Base-by-base conservation (phyloP, 2,797 vertebrate genomes). In the Arnoldichthys spilopterus region DNA sequence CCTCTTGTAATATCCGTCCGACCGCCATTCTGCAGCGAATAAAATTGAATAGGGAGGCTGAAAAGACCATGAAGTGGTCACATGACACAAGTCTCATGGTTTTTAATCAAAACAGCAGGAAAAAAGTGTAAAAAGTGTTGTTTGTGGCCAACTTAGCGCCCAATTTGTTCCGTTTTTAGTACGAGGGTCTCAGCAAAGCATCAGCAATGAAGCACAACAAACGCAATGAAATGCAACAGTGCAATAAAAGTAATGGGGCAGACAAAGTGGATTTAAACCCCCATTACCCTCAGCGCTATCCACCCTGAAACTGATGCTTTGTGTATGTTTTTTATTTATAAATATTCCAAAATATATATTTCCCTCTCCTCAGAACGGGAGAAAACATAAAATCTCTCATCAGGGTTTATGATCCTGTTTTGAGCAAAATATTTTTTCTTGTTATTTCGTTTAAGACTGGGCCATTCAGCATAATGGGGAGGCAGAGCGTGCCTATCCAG, bases 1-100 rank as follows among this genome's bases (percentile, higher is more conserved):
- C 87, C 83, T 87, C 69, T 91, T 90, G 88, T 90, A 91, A 92
- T 90, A 91, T 91, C 88, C 86, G 69, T 86, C 88, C 79, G 28
- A 83, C 87, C 91, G 89, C 78, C 88, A 90, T 86, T 84, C 87
- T 49, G 79, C 26, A 82, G 47, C 74, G 64, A 63, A 88, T 8
- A 20, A 82, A 80, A 85, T 74, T 49, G 78, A 75, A 45, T 59
- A n/a, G 56, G 32, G 54, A 68, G 30, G n/a, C 71, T 68, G 56
- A 28, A 79, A 74, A 74, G 78, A 62, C 34, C 61, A 75, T 49
- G 54, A 4, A 47, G 71, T 45, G 49, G 24, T 32, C 72, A 75
- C 32, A 61, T 45, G 45, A 63, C 58, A 16, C 26, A 34, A 18
- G 13, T 62, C 30, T 71, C 26, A 24, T 1, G 3, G 0, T 47